phyloP scores from a whole-genome alignment of 2,113 vertebrate genomes.

The Ursus arctos region DNA sequence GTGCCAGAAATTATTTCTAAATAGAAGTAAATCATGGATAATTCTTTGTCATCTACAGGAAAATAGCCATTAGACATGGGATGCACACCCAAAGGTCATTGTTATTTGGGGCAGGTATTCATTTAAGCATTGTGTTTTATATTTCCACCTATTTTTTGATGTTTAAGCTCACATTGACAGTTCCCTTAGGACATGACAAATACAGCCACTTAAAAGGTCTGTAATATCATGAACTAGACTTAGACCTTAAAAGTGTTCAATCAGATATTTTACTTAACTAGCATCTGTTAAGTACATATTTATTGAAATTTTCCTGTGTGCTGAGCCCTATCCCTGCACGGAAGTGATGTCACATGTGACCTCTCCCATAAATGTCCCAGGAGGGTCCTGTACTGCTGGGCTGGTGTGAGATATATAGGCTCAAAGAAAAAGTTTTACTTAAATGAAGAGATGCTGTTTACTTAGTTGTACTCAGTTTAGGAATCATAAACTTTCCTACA shows the following conservation, averaged over 20 bases:
- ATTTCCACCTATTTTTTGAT: neutral
- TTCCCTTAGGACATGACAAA: neutral
- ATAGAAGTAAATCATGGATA: neutral
- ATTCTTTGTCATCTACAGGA: neutral
- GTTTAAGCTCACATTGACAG: neutral
- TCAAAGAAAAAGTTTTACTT: neutral
- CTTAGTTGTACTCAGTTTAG: neutral
- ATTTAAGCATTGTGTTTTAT: neutral
- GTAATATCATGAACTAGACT: neutral
- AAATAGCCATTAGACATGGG: neutral
- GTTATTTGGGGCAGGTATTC: neutral
- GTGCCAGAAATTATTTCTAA: conserved; percentile 3
- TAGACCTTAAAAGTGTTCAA: conserved; percentile 1
- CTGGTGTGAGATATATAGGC: neutral
- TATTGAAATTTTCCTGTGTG: neutral
- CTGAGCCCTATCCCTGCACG: neutral
- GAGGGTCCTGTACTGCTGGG: neutral
- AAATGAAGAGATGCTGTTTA: neutral
- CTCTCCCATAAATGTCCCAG: neutral
- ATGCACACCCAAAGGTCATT: neutral
- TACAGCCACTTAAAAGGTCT: neutral
- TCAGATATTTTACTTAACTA: neutral
- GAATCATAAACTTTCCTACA: neutral
- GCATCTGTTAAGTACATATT: conserved; percentile 18
- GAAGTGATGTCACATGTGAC: neutral